Base-by-base conservation (phyloP, 2,888 invertebrate genomes). In the Esperia sulphurella region DNA sequence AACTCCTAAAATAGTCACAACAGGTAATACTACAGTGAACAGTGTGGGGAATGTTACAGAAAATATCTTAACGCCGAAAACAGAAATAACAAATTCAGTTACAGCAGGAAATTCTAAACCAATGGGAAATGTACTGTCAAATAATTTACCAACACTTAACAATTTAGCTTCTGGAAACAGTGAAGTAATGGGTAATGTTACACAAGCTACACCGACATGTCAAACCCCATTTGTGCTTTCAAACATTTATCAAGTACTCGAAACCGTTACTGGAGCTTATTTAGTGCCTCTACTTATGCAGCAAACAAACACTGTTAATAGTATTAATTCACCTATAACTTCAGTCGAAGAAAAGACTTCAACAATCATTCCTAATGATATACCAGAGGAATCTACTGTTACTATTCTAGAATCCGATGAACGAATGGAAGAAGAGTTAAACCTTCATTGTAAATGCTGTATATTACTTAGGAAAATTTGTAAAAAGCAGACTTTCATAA, bases 391-490 rank as follows among this genome's bases (percentile, higher is more conserved):
- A 14, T 14, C 35, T 14, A 44, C 13, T 8, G 43, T 13, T 33
- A 33, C 33, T n/a, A 43, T 6, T n/a, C n/a, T 14, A 43, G 33
- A 31, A 21, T 21, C 21, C 7, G 28, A 44, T 14, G 30, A 29
- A 0, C 57, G 60, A 0, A n/a, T n/a, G n/a, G 49, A 60, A 1
- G 50, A 50, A 1, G 62, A 52, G 45, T 31, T 49, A 0, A 46
- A 51, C 21, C 40, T 49, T 12, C 88, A 87, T 46, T 89, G 89
- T 33, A 54, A 60, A 1, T 89, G 88, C 48, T 89, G 89, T 54
- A 9, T 66, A 0, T 31, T 76, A 7, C 37, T 87, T 1, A 74
- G 69, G 46, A 78, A 59, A 31, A 77, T 83, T 31, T 64, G 64
- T 7, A 82, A 70, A 49, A 49, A 1, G 41, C 41, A 46, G 14